These are phyloP conservation scores for Belonocnema kinseyi DNA, from an alignment of 1,140 invertebrate genomes.

Conservation along the genomic window DNA sequence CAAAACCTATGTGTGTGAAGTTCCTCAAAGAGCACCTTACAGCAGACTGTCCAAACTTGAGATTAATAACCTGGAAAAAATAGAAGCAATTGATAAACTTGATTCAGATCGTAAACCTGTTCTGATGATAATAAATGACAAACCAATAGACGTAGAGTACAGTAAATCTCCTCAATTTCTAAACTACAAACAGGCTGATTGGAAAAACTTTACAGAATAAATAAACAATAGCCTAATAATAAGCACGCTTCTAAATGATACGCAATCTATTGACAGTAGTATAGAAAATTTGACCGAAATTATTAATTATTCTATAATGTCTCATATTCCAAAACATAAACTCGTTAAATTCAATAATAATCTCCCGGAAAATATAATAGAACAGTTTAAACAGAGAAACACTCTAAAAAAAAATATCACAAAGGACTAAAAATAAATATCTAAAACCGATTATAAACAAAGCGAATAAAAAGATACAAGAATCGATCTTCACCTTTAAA, in stretches of 20 bases:
- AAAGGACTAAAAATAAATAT: too few species aligned
- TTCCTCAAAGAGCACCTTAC: too few species aligned
- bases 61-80: too few species aligned
- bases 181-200: not conserved
- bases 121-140: not conserved
- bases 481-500: too few species aligned
- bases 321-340: not conserved
- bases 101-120: not conserved
- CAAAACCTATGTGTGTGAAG: too few species aligned
- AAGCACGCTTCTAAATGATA: not conserved
- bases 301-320: not conserved
- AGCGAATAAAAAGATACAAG: too few species aligned
- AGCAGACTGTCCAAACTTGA: too few species aligned
- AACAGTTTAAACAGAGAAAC: too few species aligned
- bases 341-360: not conserved
- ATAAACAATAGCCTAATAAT: too few species aligned
- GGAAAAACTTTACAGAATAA: not conserved
- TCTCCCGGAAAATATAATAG: too few species aligned
- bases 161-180: not conserved
- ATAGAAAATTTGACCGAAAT: not conserved
- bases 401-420: too few species aligned
- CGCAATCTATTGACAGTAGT: not conserved
- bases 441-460: too few species aligned
- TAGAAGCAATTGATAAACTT: not conserved
- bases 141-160: not conserved